Evolutionary conservation across 2,888 invertebrate genomes (phyloP).

Genomic region (Hecatera dysodea): DNA sequence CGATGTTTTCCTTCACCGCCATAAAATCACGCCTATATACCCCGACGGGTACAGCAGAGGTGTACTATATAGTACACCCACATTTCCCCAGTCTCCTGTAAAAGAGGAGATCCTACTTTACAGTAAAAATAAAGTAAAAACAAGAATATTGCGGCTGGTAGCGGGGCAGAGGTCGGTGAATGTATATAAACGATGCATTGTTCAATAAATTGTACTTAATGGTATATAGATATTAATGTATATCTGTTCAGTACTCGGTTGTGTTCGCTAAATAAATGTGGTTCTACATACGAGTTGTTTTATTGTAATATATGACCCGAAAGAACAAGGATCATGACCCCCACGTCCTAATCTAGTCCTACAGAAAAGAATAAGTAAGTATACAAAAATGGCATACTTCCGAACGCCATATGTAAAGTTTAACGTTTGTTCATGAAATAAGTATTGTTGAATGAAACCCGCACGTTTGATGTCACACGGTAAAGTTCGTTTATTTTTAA

Average conservation of each 20-base stretch:
- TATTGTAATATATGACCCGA: background rate
- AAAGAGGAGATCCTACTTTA: background rate
- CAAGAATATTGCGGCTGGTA: conserved; percentile 46
- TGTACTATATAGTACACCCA: background rate
- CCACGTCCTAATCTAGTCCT: too few species aligned
- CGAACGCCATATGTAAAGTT: too few species aligned
- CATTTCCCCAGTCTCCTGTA: background rate
- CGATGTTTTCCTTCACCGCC: too few species aligned
- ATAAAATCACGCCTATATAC: background rate
- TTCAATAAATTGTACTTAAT: conserved; percentile 56
- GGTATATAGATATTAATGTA: conserved; percentile 47
- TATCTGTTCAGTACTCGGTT: conserved; percentile 68
- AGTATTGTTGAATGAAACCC: too few species aligned
- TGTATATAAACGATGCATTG: conserved; percentile 21
- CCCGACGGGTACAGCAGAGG: background rate
- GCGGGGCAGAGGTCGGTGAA: conserved; percentile 12
- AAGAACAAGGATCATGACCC: background rate
- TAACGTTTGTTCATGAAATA: too few species aligned
- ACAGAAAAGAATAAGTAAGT: too few species aligned
- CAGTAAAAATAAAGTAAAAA: conserved; percentile 16
- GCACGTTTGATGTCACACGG: too few species aligned
- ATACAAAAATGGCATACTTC: too few species aligned
- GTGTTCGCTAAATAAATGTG: conserved; percentile 74
- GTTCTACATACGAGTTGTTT: conserved; percentile 63
- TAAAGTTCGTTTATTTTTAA: too few species aligned